Evolutionary conservation across 2,113 vertebrate species (phyloP), one percentile per base, ranked within the genome.

Genomic region (Mustelus asterias): DNA sequence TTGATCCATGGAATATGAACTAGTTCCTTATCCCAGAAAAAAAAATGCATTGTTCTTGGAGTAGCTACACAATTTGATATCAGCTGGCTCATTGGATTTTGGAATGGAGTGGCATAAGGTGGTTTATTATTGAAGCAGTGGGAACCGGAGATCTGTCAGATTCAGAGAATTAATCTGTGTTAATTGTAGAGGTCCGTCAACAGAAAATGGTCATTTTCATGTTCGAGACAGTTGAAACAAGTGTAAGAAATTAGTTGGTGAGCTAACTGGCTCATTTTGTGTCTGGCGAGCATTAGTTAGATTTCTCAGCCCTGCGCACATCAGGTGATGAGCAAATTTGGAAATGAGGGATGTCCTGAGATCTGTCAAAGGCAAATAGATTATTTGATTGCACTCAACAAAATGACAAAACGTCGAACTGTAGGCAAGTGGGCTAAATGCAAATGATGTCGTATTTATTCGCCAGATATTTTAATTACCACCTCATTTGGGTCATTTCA

Each of bases 81-180:
- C 63, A 93, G 33, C 89, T 93, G 89, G 2, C 6, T 93, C 89
- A 37, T 37, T 37, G 58, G 37, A 65, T 93, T 93, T 37, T 93
- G 89, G 60, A 67, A 41, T 22, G 18, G 37, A 20, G 18, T 37
- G 89, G 18, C n/a, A 37, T n/a, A 65, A 41, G 60, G n/a, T 37
- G n/a, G 58, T 67, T 18, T 65, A 16, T 93, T 93, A 24, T 93
- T 93, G 37, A 65, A 93, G n/a, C 60, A 65, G 60, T 60, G 63
- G 20, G 60, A 37, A 93, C 60, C 20, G 11, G 16, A 93, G 22
- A 93, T 60, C 89, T 93, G 60, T 93, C 58, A 41, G 60, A 37
- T 93, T 93, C 89, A 37, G 89, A 93, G n/a, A 93, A 93, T 93
- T 67, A 93, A 7, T 22, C n/a, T 14, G 33, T 65, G 89, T 65